Evolutionary conservation across 1,140 invertebrate species (phyloP).

Genomic region (Samia ricini): DNA sequence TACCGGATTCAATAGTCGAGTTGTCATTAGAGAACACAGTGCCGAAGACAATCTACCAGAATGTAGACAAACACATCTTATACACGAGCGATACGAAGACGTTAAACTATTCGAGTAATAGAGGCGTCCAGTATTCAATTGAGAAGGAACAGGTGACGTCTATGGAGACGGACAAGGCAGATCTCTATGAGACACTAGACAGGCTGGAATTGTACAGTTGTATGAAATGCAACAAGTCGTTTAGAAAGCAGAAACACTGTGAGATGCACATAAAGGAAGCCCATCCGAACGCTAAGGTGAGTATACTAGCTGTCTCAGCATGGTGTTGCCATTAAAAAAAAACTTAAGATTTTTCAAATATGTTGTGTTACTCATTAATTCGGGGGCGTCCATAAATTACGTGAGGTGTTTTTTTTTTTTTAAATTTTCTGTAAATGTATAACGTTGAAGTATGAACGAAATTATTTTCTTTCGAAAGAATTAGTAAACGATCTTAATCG

Average conservation of each 20-base stretch:
- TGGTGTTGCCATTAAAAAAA: too few species aligned
- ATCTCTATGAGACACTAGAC: slow-evolving; percentile 52
- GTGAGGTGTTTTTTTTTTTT: too few species aligned
- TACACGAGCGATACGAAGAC: slow-evolving; percentile 61
- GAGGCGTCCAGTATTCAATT: slow-evolving; percentile 55
- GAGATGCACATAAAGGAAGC: slow-evolving; percentile 80
- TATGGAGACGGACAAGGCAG: slow-evolving; percentile 36
- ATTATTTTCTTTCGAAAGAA: too few species aligned
- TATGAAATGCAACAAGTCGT: slow-evolving; percentile 81
- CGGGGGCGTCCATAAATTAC: too few species aligned
- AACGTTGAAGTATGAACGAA: too few species aligned
- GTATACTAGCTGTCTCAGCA: neutral
- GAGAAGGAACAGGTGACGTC: slow-evolving; percentile 40
- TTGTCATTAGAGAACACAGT: slow-evolving; percentile 69
- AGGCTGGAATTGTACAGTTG: slow-evolving; percentile 70
- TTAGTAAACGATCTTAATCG: too few species aligned
- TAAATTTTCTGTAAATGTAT: too few species aligned
- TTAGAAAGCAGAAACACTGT: slow-evolving; percentile 82
- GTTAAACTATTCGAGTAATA: slow-evolving; percentile 46
- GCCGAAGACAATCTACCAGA: slow-evolving; percentile 68
- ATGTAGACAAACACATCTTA: slow-evolving; percentile 62
- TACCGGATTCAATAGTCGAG: slow-evolving; percentile 73
- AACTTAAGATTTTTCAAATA: too few species aligned
- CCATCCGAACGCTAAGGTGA: slow-evolving; percentile 75
- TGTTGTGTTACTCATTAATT: too few species aligned